phyloP scores from a whole-genome alignment of 2,113 vertebrate genomes.

The Apaloderma vittatum region DNA sequence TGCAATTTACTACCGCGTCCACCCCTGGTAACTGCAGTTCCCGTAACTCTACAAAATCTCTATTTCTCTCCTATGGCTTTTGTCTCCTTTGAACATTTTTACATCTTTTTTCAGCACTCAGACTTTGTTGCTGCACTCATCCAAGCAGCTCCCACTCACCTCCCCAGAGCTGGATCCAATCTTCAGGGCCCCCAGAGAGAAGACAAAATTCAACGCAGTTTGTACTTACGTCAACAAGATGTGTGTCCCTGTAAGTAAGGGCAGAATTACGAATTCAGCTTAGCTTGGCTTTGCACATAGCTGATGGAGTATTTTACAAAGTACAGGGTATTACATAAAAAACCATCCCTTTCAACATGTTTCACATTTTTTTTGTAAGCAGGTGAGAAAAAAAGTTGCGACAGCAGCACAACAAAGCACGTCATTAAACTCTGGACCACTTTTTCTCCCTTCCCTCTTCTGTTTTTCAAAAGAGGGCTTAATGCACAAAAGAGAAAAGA shows the following conservation, averaged over 20 bases:
- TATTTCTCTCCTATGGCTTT: background rate
- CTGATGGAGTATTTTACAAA: background rate
- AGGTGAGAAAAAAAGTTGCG: background rate
- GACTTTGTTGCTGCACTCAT: background rate
- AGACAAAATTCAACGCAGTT: background rate
- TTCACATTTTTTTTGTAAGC: background rate
- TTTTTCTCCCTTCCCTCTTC: background rate
- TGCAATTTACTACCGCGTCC: background rate
- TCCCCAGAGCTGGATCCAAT: background rate
- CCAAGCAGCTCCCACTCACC: conserved; percentile 18
- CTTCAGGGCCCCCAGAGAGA: background rate
- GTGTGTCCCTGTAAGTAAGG: background rate
- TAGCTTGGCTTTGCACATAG: background rate
- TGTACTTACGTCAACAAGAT: background rate
- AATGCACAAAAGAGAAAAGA: background rate
- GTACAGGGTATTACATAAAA: background rate
- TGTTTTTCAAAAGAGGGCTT: background rate
- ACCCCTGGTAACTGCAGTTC: accelerated
- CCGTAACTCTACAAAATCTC: background rate
- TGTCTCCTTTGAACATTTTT: background rate
- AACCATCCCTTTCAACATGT: background rate
- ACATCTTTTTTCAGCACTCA: background rate
- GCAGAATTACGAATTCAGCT: background rate
- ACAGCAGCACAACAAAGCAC: background rate
- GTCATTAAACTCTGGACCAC: background rate